These are phyloP conservation scores for Eleginops maclovinus DNA, from an alignment of 2,113 vertebrate genomes.

Conservation along the genomic window DNA sequence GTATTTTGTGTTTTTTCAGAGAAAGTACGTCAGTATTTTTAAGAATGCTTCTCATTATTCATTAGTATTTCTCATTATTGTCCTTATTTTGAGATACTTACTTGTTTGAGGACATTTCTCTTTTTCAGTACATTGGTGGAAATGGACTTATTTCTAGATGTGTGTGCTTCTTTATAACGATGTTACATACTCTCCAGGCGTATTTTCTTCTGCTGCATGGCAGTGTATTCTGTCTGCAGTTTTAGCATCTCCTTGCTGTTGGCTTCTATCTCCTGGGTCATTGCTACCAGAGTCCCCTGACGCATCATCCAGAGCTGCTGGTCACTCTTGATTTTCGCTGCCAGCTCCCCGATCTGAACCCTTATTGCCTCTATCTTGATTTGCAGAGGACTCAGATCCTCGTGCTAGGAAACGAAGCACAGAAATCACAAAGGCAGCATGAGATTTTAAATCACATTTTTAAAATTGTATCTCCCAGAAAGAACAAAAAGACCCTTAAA, in stretches of 20 bases:
- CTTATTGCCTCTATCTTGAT: slow-evolving; percentile 83
- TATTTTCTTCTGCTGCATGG: slow-evolving; percentile 89
- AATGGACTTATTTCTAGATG: not conserved
- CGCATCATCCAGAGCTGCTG: slow-evolving; percentile 87
- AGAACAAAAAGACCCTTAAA: not conserved
- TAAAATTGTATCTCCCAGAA: not conserved
- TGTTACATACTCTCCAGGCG: slow-evolving; percentile 85
- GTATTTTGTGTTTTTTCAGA: too few species aligned
- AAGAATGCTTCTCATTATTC: too few species aligned
- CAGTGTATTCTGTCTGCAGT: slow-evolving; percentile 81
- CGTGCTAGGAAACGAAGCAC: slow-evolving; percentile 78
- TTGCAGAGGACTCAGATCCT: slow-evolving; percentile 90
- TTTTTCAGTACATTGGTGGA: too few species aligned
- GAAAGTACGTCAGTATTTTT: too few species aligned
- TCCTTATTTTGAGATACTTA: too few species aligned
- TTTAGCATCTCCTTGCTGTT: slow-evolving; percentile 75
- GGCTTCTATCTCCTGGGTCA: slow-evolving; percentile 81
- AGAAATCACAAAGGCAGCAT: not conserved
- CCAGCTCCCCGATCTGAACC: slow-evolving; percentile 82
- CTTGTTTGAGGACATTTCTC: too few species aligned
- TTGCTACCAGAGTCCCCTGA: slow-evolving; percentile 88
- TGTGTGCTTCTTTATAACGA: not conserved
- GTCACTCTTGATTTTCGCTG: slow-evolving; percentile 37
- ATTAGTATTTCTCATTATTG: too few species aligned
- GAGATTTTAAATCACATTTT: not conserved